phyloP scores from a whole-genome alignment of 2,888 invertebrate species.

The Scrobipalpa atriplicella region DNA sequence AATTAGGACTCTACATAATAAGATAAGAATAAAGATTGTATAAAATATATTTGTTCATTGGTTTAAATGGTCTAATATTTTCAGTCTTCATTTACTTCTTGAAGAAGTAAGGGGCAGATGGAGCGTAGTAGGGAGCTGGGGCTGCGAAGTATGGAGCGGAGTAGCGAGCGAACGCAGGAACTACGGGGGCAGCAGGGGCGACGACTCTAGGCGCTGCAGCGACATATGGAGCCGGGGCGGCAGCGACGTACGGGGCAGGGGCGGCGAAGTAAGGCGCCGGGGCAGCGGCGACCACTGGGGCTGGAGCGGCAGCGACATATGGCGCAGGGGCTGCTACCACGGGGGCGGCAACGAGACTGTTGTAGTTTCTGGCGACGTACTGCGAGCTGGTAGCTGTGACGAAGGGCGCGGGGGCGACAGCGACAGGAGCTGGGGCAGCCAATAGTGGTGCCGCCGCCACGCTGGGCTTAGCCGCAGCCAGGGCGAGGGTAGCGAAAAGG shows the following conservation, averaged over 20 bases:
- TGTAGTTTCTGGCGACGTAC: constrained; percentile 84
- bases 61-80: constrained; percentile 10
- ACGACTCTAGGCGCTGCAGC: constrained; percentile 35
- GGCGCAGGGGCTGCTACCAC: constrained; percentile 62
- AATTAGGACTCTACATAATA: background rate
- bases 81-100: constrained; percentile 65
- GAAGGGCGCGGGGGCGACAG: constrained; percentile 75
- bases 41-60: constrained; percentile 37
- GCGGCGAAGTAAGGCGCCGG: constrained; percentile 53
- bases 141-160: constrained; percentile 43
- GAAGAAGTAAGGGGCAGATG: constrained; percentile 61
- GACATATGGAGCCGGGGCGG: constrained; percentile 46
- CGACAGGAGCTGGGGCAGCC: constrained; percentile 52
- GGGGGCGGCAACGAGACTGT: constrained; percentile 74
- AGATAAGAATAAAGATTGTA: constrained; percentile 12
- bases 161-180: constrained; percentile 40
- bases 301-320: constrained; percentile 47
- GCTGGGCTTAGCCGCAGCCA: constrained; percentile 64
- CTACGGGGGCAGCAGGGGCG: constrained; percentile 46
- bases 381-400: constrained; percentile 87
- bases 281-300: constrained; percentile 43
- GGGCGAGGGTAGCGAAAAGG: constrained; percentile 61
- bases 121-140: constrained; percentile 54
- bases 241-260: constrained; percentile 44
- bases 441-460: constrained; percentile 57